These are phyloP conservation scores for Stenolophus ochropezus DNA, from an alignment of 2,888 invertebrate genomes.

Conservation along the genomic window DNA sequence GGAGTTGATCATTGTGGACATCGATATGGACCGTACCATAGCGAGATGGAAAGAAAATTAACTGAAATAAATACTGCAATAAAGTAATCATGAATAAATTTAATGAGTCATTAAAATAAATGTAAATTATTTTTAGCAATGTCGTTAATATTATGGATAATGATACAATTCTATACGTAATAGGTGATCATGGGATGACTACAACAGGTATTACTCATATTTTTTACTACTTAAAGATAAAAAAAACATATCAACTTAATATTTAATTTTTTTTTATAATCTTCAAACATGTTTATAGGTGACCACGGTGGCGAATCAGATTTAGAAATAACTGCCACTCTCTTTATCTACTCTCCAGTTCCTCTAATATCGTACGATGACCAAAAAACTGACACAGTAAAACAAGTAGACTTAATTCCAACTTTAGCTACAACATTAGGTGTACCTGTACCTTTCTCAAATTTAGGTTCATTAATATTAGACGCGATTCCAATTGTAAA, in stretches of 20 bases:
- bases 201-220: conserved; percentile 77
- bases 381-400: conserved; percentile 75
- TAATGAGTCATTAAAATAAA: background rate
- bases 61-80: conserved; percentile 89
- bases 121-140: conserved; percentile 70
- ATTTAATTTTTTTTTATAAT: conserved; percentile 20
- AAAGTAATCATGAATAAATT: conserved; percentile 72
- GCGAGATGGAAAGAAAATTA: conserved; percentile 94
- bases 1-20: conserved; percentile 99
- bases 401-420: conserved; percentile 94
- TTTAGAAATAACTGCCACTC: conserved; percentile 90
- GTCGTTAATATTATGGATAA: conserved; percentile 79
- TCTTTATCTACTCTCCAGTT: conserved; percentile 88
- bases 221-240: background rate
- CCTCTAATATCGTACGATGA: conserved; percentile 75
- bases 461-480: conserved; percentile 83
- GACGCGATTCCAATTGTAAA: conserved; percentile 78
- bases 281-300: conserved; percentile 73
- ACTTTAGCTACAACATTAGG: conserved; percentile 91
- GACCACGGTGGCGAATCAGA: conserved; percentile 97
- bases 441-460: conserved; percentile 90
- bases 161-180: conserved; percentile 89
- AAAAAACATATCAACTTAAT: too few relatives aligned
- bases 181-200: conserved; percentile 99
- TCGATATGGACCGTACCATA: conserved; percentile 92